Evolutionary conservation across 1,140 invertebrate species (phyloP).

Genomic region (Bombus soroeensis): DNA sequence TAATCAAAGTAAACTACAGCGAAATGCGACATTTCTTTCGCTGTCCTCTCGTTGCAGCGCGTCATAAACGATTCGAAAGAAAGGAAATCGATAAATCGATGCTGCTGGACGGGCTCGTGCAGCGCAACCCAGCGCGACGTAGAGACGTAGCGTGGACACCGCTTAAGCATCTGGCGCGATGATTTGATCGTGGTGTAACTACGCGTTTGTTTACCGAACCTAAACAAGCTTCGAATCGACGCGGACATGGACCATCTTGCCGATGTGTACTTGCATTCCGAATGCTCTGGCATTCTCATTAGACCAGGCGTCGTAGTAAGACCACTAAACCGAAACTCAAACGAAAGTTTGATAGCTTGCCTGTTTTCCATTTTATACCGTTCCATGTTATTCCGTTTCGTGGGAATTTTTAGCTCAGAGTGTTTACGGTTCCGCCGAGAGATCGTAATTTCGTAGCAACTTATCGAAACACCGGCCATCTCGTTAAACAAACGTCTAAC

Average conservation of each 20-base stretch:
- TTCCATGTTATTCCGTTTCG: not conserved
- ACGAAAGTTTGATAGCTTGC: not conserved
- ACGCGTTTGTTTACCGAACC: slow-evolving; percentile 49
- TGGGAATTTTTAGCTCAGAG: slow-evolving; percentile 20
- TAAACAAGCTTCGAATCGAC: slow-evolving; percentile 49
- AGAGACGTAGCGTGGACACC: not conserved
- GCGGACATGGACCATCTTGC: slow-evolving; percentile 31
- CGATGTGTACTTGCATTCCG: slow-evolving; percentile 18
- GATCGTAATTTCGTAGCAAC: slow-evolving; percentile 24
- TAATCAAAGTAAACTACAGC: too few species aligned
- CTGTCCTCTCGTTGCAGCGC: not conserved
- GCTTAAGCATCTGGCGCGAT: slow-evolving; percentile 46
- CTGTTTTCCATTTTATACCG: too few species aligned
- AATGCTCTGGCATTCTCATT: slow-evolving; percentile 52
- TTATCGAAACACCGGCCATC: not conserved
- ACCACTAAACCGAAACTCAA: slow-evolving; percentile 44
- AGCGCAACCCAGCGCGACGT: not conserved
- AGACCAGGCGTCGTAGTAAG: slow-evolving; percentile 6
- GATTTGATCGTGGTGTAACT: slow-evolving; percentile 55
- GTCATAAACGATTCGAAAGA: not conserved
- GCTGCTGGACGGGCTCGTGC: too few species aligned
- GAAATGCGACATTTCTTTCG: not conserved
- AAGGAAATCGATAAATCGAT: not conserved
- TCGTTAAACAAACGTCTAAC: not conserved
- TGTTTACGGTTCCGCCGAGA: not conserved